A percentile compares a stretch with the other conserved stretches of the same genome.
phyloP scores from a whole-genome alignment of 1,140 invertebrate species.

The Lepidostoma basale region DNA sequence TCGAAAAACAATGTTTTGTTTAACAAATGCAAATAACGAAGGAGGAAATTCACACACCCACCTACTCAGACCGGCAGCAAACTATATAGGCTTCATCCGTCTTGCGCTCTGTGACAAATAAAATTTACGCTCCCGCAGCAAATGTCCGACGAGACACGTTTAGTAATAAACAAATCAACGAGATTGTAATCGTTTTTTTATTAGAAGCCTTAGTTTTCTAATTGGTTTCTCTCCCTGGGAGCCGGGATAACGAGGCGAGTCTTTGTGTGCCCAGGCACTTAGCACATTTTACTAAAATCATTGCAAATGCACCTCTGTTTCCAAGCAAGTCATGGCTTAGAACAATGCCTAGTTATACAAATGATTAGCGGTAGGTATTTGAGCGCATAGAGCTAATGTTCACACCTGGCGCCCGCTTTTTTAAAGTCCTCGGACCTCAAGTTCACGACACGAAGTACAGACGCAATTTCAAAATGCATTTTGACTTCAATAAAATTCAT shows the following conservation, averaged over 20 bases:
- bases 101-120: not conserved
- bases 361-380: conserved; percentile 10
- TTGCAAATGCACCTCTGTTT: conserved; percentile 21
- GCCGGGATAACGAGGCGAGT: conserved; percentile 16
- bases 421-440: not conserved
- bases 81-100: not conserved
- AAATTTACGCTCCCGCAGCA: not conserved
- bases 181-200: not conserved
- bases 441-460: too few species aligned
- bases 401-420: conserved; percentile 9
- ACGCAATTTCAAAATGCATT: too few species aligned
- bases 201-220: not conserved
- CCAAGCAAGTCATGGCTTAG: conserved; percentile 10
- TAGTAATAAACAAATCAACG: not conserved
- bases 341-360: conserved; percentile 26
- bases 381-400: conserved; percentile 1
- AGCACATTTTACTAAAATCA: conserved; percentile 26
- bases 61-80: conserved; percentile 14
- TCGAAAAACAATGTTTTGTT: conserved; percentile 24
- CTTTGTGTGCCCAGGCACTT: conserved; percentile 21
- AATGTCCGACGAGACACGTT: not conserved
- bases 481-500: too few species aligned
- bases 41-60: conserved; percentile 23
- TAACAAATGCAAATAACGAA: conserved; percentile 22
- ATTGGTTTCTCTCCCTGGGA: not conserved